Conservation (phyloP, 2,888 invertebrate genomes). For the Agrotis ipsilon region DNA sequence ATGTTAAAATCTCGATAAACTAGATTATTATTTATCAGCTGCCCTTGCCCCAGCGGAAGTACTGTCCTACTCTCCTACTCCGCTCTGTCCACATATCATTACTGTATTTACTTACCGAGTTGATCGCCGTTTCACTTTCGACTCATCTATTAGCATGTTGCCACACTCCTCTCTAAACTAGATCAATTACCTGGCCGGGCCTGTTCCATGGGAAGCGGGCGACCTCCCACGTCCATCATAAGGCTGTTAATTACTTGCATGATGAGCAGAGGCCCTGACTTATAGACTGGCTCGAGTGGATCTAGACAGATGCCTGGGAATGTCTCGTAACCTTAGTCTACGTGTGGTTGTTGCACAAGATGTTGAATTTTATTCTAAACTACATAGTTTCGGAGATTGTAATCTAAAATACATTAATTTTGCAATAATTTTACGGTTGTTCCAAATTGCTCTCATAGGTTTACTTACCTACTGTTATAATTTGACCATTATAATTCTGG, state of each 20-base stretch:
- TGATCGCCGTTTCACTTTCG: conserved; percentile 51
- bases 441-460: background rate
- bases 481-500: background rate
- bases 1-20: background rate
- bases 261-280: conserved; percentile 46
- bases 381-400: conserved; percentile 7
- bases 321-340: conserved; percentile 4
- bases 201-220: conserved; percentile 54
- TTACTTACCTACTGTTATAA: background rate
- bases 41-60: conserved; percentile 26
- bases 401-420: conserved; percentile 12
- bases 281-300: conserved; percentile 8
- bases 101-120: conserved; percentile 34
- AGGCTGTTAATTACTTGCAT: conserved; percentile 34
- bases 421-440: conserved; percentile 5
- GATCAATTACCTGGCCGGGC: conserved; percentile 55
- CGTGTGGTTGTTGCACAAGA: conserved; percentile 27
- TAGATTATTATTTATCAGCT: rapidly evolving
- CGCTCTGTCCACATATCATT: conserved; percentile 31
- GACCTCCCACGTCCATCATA: conserved; percentile 50
- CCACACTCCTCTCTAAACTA: conserved; percentile 40
- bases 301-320: conserved; percentile 28
- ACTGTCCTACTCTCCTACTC: conserved; percentile 20
- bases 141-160: conserved; percentile 29
- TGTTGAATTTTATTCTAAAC: background rate